Base-by-base conservation (phyloP, 2,888 invertebrate species). In the Nematopogon swammerdamellus region DNA sequence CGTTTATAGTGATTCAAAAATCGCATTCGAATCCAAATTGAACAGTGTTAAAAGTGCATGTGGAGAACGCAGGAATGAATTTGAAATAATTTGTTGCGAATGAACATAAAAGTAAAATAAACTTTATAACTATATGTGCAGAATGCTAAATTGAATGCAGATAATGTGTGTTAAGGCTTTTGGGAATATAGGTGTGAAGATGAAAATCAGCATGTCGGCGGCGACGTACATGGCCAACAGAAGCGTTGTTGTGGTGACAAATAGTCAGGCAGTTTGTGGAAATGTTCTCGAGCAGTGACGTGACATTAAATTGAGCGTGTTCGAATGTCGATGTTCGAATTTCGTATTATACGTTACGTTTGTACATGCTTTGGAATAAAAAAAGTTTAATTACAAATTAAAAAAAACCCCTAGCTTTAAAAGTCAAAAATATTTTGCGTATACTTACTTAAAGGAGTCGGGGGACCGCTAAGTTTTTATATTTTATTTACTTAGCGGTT, bases 161-260 rank as follows among this genome's bases (percentile, higher is more conserved):
- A n/a, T n/a, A n/a, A n/a, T n/a, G n/a, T n/a, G n/a, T n/a, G n/a
- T n/a, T n/a, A n/a, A n/a, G n/a, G n/a, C n/a, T n/a, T n/a, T 25
- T 25, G 25, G 25, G 8, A 25, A 25, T 25, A 25, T 4, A 25
- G 25, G 30, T 25, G 25, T 30, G 60, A 64, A 67, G 73, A 77
- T 75, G 72, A 61, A 67, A 75, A 77, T 76, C 75, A 69, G 67
- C 64, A 67, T 75, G 72, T 74, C 70, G 64, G 62, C 66, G 65
- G 67, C 68, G 36, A 36, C 11, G 3, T 36, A 36, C 36, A 36
- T 36, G 36, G 8, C 11, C 36, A 36, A 36, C 36, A 36, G 36
- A 36, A 79, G 79, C 77, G 76, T 63, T 70, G 68, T 68, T 64
- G 67, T 67, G 68, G 77, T 77, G 79, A 79, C 79, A 79, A 79